Evolutionary conservation across 2,797 vertebrate genomes (phyloP).

Genomic region (Anguilla obscura): DNA sequence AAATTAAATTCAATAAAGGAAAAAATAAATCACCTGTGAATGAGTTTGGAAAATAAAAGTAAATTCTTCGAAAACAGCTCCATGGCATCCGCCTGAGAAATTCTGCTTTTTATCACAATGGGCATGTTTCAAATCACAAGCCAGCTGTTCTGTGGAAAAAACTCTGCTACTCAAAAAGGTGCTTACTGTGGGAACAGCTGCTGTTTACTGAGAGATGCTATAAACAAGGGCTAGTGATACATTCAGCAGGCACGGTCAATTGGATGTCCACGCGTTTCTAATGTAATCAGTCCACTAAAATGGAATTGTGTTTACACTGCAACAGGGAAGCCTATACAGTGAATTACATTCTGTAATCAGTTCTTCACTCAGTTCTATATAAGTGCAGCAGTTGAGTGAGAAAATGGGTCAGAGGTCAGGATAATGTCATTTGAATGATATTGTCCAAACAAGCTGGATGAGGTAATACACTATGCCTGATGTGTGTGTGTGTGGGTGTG

Average conservation of each 20-base stretch:
- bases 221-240: not conserved
- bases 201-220: not conserved
- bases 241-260: not conserved
- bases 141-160: not conserved
- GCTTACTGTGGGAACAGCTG: slow-evolving; percentile 16
- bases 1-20: not conserved
- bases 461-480: not conserved
- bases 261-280: not conserved
- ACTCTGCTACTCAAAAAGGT: not conserved
- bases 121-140: not conserved
- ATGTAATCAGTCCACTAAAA: not conserved
- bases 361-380: not conserved
- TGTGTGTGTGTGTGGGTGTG: not conserved
- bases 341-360: not conserved
- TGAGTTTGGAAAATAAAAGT: not conserved
- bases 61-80: not conserved
- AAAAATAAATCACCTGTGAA: not conserved
- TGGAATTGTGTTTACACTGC: not conserved
- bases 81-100: not conserved
- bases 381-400: not conserved
- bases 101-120: not conserved
- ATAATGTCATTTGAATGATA: not conserved
- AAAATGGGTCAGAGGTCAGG: not conserved
- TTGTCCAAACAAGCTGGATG: not conserved
- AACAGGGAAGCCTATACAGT: not conserved